A percentile compares a stretch with the other conserved stretches of the same genome.
Evolutionary conservation across 2,888 invertebrate genomes (phyloP).

Genomic region (Apomyelois bistriatella): DNA sequence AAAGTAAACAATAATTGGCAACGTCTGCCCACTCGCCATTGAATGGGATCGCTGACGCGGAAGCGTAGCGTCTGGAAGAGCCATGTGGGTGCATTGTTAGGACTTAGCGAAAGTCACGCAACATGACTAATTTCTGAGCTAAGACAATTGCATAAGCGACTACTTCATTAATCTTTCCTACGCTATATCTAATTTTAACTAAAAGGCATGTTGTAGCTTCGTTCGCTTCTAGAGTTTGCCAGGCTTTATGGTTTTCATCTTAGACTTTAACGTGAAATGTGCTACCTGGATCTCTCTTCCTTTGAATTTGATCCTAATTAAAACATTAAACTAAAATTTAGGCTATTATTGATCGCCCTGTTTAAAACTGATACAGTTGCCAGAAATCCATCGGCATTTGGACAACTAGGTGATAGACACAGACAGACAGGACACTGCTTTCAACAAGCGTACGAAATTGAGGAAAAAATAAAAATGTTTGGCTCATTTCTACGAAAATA

Average conservation of each 20-base stretch:
- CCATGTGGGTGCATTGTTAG: constrained; percentile 52
- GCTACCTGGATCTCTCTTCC: too few species aligned
- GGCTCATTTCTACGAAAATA: neutral
- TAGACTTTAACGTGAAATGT: too few species aligned
- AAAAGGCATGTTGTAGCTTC: neutral
- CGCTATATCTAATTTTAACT: neutral
- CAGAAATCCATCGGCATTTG: constrained; percentile 4
- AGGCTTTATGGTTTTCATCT: too few species aligned
- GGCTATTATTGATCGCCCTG: neutral
- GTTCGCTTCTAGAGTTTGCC: too few species aligned
- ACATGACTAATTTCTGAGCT: constrained; percentile 23
- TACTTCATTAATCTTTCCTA: neutral
- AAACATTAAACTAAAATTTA: neutral
- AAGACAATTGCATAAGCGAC: constrained; percentile 14
- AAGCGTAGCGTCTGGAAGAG: constrained; percentile 50
- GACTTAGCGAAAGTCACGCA: constrained; percentile 24
- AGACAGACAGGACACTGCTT: neutral
- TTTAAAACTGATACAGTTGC: constrained; percentile 2
- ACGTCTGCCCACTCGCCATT: constrained; percentile 58
- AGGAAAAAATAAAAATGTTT: neutral
- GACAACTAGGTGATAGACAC: constrained; percentile 1
- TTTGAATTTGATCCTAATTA: too few species aligned
- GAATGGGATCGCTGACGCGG: constrained; percentile 46
- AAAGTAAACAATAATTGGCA: constrained; percentile 70
- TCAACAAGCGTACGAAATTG: neutral